Percentiles rank a stretch among this genome's conserved stretches.
Conservation (phyloP, 23 tunicate species). For the Styela clava region DNA sequence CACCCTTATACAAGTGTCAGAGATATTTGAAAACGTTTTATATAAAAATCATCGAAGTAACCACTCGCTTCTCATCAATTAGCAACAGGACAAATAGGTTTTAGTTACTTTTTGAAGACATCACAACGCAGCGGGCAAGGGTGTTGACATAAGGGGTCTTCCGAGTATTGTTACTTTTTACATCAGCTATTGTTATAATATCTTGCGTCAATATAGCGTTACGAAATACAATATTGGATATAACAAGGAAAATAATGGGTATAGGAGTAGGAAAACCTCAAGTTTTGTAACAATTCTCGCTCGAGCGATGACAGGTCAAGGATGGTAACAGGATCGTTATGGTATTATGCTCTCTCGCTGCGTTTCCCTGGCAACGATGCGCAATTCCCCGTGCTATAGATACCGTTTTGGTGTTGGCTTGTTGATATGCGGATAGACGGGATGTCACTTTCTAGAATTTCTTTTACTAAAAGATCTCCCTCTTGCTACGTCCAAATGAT, state of each 20-base stretch:
- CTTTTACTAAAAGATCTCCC: no score
- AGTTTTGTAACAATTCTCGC: background rate
- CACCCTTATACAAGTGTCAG: background rate
- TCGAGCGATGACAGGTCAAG: background rate
- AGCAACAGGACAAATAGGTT: background rate
- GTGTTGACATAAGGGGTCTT: background rate
- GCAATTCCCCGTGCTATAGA: background rate
- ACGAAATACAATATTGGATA: background rate
- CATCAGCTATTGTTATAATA: background rate
- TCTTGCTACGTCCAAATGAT: no score
- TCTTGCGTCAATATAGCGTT: background rate
- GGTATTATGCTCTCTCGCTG: background rate
- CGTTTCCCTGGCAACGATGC: background rate
- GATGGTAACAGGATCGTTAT: background rate
- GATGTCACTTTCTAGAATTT: background rate
- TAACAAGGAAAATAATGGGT: background rate
- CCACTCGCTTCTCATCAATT: background rate
- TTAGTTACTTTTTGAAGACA: background rate
- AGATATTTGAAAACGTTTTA: background rate
- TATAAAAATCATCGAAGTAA: background rate
- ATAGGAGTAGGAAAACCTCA: no score
- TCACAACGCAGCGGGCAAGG: background rate
- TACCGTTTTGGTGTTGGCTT: background rate
- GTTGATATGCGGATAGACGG: background rate
- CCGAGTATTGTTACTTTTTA: background rate